Evolutionary conservation across 1,140 invertebrate species (phyloP).

Genomic region (Bombus impatiens): DNA sequence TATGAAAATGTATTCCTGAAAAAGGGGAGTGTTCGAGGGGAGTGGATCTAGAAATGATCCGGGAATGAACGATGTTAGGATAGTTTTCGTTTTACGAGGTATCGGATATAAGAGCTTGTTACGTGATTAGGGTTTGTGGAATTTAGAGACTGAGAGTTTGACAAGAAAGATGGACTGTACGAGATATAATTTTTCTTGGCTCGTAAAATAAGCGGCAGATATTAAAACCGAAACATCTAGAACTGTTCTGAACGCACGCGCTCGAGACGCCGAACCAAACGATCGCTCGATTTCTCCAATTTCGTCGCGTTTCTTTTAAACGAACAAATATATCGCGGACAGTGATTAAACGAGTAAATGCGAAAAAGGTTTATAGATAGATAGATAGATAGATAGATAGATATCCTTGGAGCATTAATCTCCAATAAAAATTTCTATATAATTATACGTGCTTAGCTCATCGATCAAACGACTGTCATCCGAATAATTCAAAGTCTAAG

Average conservation of each 20-base stretch:
- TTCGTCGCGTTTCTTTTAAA: neutral
- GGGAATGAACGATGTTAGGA: neutral
- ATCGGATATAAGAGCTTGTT: neutral
- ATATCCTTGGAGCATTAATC: neutral
- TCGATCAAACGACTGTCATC: neutral
- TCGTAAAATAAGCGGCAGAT: neutral
- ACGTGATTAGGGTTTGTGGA: neutral
- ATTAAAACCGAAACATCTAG: neutral
- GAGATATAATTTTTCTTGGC: neutral
- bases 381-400: too few species aligned
- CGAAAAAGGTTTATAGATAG: too few species aligned
- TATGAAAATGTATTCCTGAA: slow-evolving; percentile 10
- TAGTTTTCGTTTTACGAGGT: neutral
- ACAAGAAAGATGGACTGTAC: neutral
- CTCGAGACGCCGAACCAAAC: neutral
- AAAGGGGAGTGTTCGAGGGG: neutral
- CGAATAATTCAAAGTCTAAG: neutral
- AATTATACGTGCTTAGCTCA: neutral
- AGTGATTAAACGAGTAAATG: too few species aligned
- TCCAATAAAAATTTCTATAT: neutral
- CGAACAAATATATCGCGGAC: neutral
- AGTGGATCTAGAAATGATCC: neutral
- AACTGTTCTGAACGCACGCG: too few species aligned
- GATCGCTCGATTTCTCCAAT: neutral
- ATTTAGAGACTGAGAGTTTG: neutral